Evolutionary conservation across 2,888 invertebrate species (phyloP), one percentile per base, ranked within the genome.

Genomic region (Octonoba sinensis): DNA sequence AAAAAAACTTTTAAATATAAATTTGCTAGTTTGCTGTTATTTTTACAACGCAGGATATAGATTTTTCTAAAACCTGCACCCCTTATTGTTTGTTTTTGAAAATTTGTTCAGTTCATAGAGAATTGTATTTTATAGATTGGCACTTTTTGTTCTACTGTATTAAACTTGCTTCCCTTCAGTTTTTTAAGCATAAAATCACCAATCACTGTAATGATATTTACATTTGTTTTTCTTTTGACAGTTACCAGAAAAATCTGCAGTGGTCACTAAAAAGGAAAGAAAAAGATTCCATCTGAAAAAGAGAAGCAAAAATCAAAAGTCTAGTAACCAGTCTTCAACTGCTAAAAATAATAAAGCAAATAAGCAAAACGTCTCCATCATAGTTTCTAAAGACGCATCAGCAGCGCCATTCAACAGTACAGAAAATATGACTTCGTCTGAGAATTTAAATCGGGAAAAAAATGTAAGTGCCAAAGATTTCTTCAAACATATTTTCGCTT

Each of bases 251-350:
- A 78, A 84, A 60, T 65, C 76, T 62, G 72, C 81, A 20, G 59
- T 57, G 2, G 66, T 64, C 18, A n/a, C 92, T 6, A 93, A 93
- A 87, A 93, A 93, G 86, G 92, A 92, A 86, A 90, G 92, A 1
- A 91, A 92, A 87, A 92, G 92, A 87, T 93, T 93, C 87, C 92
- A 0, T 89, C 93, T 82, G 20, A 74, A 84, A 74, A 84, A 84
- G 57, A 81, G 60, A 27, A 79, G 69, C 65, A 81, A 85, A 84
- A 81, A 72, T 51, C 72, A 74, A 62, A 75, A 83, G 22, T 56
- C 79, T 24, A 72, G 67, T 51, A 70, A 67, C 27, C 75, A 74
- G 49, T 27, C 24, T 18, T 27, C 62, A 16, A n/a, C 18, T 44
- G 18, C 18, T 22, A 76, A 76, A 66, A 71, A 66, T 60, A 76